These are phyloP conservation scores for Cynodonichthys magdalenae DNA, from an alignment of 2,797 vertebrate genomes.

Conservation along the genomic window DNA sequence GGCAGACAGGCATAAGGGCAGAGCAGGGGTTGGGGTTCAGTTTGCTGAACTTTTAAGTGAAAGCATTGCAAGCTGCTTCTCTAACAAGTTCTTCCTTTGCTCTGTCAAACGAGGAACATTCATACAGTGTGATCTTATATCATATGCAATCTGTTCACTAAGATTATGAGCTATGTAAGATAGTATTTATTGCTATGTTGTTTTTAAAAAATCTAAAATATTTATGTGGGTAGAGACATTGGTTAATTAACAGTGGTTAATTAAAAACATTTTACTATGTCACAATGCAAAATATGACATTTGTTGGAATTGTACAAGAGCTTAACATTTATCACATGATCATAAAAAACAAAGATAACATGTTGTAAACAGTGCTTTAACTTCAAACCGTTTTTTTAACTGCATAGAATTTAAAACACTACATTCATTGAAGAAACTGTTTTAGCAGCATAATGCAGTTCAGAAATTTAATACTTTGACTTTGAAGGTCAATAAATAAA, in stretches of 20 bases:
- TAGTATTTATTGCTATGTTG: conserved; percentile 2
- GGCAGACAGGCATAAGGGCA: conserved; percentile 59
- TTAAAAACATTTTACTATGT: conserved; percentile 23
- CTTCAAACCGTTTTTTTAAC: neutral
- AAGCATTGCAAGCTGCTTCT: conserved; percentile 75
- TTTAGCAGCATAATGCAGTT: neutral
- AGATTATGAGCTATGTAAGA: conserved; percentile 57
- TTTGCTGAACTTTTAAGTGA: conserved; percentile 76
- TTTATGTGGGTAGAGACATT: conserved; percentile 20
- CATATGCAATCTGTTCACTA: conserved; percentile 49
- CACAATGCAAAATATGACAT: conserved; percentile 44
- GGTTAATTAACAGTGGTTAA: conserved; percentile 27
- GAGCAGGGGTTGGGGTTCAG: conserved; percentile 59
- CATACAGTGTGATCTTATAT: conserved; percentile 50
- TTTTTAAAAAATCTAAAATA: conserved; percentile 29
- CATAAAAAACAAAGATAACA: conserved; percentile 48
- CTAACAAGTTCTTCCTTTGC: conserved; percentile 79
- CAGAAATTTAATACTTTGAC: neutral
- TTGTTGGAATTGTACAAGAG: conserved; percentile 15
- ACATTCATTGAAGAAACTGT: too few species aligned
- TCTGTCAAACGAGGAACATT: conserved; percentile 62
- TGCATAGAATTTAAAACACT: neutral
- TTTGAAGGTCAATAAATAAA: too few species aligned
- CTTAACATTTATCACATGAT: conserved; percentile 6
- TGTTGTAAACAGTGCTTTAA: conserved; percentile 1